These are phyloP conservation scores for Nycticryphes semicollaris DNA, from an alignment of 2,113 vertebrate species.

Conservation along the genomic window DNA sequence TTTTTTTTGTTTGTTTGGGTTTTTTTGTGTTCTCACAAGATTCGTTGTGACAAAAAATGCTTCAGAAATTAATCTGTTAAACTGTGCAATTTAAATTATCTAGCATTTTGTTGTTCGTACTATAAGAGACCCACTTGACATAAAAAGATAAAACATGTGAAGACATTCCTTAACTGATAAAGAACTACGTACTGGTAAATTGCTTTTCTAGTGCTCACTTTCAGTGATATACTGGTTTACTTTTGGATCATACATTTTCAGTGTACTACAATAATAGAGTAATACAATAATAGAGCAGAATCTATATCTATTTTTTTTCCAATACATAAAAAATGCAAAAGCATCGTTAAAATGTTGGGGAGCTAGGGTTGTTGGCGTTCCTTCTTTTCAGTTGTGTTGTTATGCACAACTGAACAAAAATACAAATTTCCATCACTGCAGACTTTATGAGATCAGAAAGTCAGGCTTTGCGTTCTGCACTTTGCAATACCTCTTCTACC, in stretches of 20 bases:
- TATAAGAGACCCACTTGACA: background rate
- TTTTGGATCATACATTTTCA: background rate
- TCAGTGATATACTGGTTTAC: background rate
- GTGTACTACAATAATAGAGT: background rate
- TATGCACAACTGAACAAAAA: background rate
- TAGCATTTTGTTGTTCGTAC: background rate
- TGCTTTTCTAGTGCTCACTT: background rate
- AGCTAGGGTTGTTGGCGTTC: accelerated
- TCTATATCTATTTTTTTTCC: background rate
- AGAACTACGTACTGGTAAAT: background rate
- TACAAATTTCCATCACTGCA: background rate
- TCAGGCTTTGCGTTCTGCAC: background rate
- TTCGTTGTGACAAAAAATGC: background rate
- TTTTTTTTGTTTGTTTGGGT: too few species aligned
- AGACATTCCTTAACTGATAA: background rate
- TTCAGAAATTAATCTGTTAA: background rate
- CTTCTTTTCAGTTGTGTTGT: background rate
- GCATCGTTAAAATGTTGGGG: background rate
- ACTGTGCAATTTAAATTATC: background rate
- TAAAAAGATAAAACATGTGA: background rate
- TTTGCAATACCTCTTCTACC: background rate
- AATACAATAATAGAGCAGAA: background rate
- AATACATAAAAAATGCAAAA: background rate
- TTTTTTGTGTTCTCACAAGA: background rate
- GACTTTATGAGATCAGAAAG: background rate